Base-by-base conservation (phyloP, 2,797 vertebrate species). In the Allobates femoralis region DNA sequence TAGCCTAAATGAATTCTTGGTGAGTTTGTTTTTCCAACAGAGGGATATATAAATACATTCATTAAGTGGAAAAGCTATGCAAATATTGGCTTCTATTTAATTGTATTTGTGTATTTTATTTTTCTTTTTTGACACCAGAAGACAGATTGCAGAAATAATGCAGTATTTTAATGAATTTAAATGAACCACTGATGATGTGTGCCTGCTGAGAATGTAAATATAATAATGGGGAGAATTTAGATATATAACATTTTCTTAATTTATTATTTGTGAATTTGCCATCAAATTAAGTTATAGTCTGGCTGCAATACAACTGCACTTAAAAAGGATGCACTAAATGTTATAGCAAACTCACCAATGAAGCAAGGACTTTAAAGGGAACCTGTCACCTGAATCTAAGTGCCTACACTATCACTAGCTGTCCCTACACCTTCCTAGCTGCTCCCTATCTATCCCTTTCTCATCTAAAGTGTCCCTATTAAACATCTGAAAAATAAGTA, bases 71-170 rank as follows among this genome's bases (percentile, higher is more conserved):
- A 74, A 66, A 23, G 51, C 78, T 86, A 86, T 76, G 73, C 85
- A 86, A 86, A 86, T 82, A 86, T 86, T 86, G 56, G 71, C 79
- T 62, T 19, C 28, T 69, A 46, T 77, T 77, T 86, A 82, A 82
- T 86, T 82, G 71, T 82, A 77, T 86, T 86, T 86, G 71, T 77
- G 60, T 46, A 41, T 86, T 81, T 11, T 62, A 0, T 84, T 14
- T 66, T 34, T 76, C 3, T 84, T 10, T 81, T 66, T 66, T 80
- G 26, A 74, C 79, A 76, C 58, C 21, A 56, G 50, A 82, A 76
- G 85, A 86, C 15, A 34, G 62, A 86, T 86, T 51, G 79, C 53
- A 50, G 64, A 78, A 81, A 78, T 83, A 71, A 79, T 83, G 32
- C 74, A 34, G 80, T 12, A n/a, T 87, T 69, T 83, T 78, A 71